Evolutionary conservation across 2,797 vertebrate species (phyloP).

Genomic region (Gymnodraco acuticeps): DNA sequence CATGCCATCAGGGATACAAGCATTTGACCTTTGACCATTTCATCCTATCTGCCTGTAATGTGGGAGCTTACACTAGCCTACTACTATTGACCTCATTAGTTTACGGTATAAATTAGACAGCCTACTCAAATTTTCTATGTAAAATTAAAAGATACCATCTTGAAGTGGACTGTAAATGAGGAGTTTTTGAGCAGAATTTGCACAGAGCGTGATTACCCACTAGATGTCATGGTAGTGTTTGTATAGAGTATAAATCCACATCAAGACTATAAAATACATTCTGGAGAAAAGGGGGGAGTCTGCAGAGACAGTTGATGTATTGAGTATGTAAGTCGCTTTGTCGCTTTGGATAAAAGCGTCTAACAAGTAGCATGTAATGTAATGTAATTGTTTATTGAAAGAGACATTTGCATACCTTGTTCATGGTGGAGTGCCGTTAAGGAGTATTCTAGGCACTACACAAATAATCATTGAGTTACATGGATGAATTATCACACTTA

Average conservation of each 20-base stretch:
- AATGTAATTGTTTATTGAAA: too few relatives aligned
- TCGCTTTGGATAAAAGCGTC: too few relatives aligned
- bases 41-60: constrained; percentile 8
- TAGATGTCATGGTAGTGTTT: constrained; percentile 49
- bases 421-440: too few relatives aligned
- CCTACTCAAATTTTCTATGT: not conserved
- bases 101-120: not conserved
- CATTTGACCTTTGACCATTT: constrained; percentile 21
- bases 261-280: not conserved
- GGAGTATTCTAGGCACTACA: too few relatives aligned
- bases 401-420: too few relatives aligned
- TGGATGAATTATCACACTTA: too few relatives aligned
- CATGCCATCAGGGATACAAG: not conserved
- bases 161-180: not conserved
- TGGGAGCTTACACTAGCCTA: not conserved
- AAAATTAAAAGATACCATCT: not conserved
- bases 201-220: constrained; percentile 15
- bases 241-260: not conserved
- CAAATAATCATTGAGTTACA: too few relatives aligned
- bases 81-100: not conserved
- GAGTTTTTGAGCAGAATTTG: not conserved
- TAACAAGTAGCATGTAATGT: too few relatives aligned
- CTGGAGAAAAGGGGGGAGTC: not conserved
- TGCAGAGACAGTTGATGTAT: not conserved
- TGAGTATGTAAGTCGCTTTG: too few relatives aligned